Evolutionary conservation across 1,140 invertebrate species (phyloP).

Genomic region (Drosophila dunni): DNA sequence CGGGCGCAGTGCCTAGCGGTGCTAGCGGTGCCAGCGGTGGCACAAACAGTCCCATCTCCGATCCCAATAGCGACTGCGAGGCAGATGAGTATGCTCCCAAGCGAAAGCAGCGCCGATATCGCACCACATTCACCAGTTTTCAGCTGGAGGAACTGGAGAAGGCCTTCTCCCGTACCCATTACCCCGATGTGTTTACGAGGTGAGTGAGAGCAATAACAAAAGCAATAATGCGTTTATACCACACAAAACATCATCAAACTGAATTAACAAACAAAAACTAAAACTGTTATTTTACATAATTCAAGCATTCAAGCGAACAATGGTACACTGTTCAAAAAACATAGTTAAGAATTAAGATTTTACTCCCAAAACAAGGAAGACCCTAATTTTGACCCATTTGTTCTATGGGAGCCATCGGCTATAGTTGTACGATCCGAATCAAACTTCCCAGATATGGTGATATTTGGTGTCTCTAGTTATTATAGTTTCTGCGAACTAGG

Average conservation of each 20-base stretch:
- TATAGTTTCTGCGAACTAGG: no score
- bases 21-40: conserved; percentile 75
- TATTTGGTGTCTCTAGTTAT: no score
- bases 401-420: no score
- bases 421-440: no score
- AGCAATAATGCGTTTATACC: conserved; percentile 26
- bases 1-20: conserved; percentile 77
- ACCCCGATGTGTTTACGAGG: conserved; percentile 99
- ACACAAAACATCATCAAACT: conserved; percentile 33
- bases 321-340: no score
- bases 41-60: conserved; percentile 86
- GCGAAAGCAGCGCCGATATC: conserved; percentile 95
- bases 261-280: conserved; percentile 27
- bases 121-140: conserved; percentile 97
- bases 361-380: no score
- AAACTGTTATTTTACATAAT: conserved; percentile 66
- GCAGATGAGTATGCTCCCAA: conserved; percentile 93
- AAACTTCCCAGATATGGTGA: no score
- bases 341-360: no score
- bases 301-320: no score
- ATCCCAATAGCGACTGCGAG: conserved; percentile 90
- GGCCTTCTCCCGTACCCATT: conserved; percentile 98
- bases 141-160: conserved; percentile 98
- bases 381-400: no score
- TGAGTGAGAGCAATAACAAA: conserved; percentile 85